A percentile compares a stretch with the other conserved stretches of the same genome.
phyloP scores from a whole-genome alignment of 2,797 vertebrate species.

The Okamejei kenojei region DNA sequence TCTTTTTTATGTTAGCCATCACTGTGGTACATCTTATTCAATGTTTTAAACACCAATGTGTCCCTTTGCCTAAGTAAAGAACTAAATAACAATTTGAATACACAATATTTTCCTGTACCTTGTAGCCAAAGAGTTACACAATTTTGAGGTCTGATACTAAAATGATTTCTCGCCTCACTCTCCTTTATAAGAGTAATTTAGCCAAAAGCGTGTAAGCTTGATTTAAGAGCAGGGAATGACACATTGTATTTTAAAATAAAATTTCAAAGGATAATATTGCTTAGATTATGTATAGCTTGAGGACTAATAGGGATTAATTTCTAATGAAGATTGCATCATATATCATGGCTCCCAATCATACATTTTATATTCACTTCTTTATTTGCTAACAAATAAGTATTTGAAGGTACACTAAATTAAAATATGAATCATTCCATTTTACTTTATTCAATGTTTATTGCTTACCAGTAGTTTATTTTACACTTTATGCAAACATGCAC shows the following conservation, averaged over 20 bases:
- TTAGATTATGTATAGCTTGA: too few relatives aligned
- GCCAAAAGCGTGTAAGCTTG: not conserved
- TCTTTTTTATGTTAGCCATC: not conserved
- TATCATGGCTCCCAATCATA: not conserved
- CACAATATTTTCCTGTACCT: not conserved
- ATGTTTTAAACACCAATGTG: not conserved
- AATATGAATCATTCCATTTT: not conserved
- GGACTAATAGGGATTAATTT: too few relatives aligned
- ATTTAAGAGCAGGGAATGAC: not conserved
- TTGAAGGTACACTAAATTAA: not conserved
- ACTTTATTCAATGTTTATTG: not conserved
- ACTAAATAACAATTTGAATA: not conserved
- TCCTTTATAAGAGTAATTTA: not conserved
- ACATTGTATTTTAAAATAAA: not conserved
- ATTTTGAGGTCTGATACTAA: not conserved
- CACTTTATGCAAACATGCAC: not conserved
- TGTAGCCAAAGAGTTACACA: not conserved
- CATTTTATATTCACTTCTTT: not conserved
- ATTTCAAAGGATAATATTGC: too few relatives aligned
- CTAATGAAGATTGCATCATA: not conserved
- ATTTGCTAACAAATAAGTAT: not conserved
- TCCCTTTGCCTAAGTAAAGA: not conserved
- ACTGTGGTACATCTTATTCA: not conserved
- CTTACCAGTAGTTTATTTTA: not conserved
- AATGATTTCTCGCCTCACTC: not conserved